phyloP scores from a whole-genome alignment of 2,797 vertebrate species.

The Microtus agrestis region DNA sequence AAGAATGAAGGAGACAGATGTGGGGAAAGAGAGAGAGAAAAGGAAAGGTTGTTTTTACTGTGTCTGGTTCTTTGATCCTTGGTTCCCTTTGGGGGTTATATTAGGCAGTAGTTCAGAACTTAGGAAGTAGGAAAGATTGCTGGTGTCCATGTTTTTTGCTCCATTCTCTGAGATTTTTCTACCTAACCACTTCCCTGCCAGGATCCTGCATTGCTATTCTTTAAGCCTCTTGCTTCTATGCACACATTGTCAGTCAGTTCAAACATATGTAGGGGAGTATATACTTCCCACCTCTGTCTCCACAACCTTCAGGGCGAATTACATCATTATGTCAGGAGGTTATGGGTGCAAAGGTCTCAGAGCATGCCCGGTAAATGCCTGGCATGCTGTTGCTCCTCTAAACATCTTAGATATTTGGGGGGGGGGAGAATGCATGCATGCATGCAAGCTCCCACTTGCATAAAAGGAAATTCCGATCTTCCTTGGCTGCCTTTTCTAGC shows the following conservation, averaged over 20 bases:
- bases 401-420: conserved; percentile 61
- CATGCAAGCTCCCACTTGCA: conserved; percentile 58
- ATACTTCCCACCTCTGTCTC: background rate
- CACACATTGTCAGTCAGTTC: background rate
- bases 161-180: background rate
- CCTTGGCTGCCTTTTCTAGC: conserved; percentile 42
- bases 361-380: background rate
- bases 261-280: background rate
- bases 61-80: background rate
- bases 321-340: background rate
- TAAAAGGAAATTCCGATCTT: conserved; percentile 70
- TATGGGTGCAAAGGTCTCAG: background rate
- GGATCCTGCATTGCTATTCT: background rate
- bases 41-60: background rate
- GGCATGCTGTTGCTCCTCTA: conserved; percentile 41
- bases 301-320: background rate
- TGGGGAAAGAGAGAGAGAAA: background rate
- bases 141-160: background rate
- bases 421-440: background rate
- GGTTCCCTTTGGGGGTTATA: background rate
- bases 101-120: background rate
- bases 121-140: background rate
- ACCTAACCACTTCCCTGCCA: background rate
- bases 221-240: background rate
- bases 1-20: background rate